Base-by-base conservation (phyloP, 1,140 invertebrate genomes). In the Chionoecetes opilio region DNA sequence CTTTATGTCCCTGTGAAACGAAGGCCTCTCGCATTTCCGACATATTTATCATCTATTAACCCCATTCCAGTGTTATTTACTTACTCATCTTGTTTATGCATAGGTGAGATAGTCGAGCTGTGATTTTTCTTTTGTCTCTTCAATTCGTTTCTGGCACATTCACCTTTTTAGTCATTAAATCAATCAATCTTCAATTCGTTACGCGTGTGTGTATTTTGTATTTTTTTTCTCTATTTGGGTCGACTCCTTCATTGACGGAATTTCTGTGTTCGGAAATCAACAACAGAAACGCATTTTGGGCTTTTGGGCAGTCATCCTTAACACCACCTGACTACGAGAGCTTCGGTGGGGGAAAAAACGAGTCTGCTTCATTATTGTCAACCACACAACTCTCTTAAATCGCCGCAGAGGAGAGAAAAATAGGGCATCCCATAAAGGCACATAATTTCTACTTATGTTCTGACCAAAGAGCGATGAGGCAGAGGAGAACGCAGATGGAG, bases 331-430 rank as follows among this genome's bases (percentile, higher is more conserved):
- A 75, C 11, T n/a, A 75, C 21, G n/a, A 75, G 63, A 26, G 63
- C 26, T 75, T 75, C 26, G 63, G 32, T 26, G 35, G n/a, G 35
- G n/a, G 31, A 84, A 34, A 91, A 34, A 75, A 75, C 5, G 38
- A 88, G 35, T 75, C 29, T 75, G 31, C 35, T 75, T 75, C 53
- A 75, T 86, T 34, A 91, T 91, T 91, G 89, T 91, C 89, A 91
- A 14, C 31, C 46, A 3, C 89, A 35, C 53, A 53, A 53, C 14
- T 17, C 8, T 75, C 41, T 9, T 91, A 91, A 75, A 91, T 35
- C 89, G 38, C 46, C 9, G 0, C 46, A 53, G 31, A 3, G n/a
- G 26, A 53, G 53, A 90, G 53, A 90, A 53, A 90, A 31, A 46
- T 29, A 53, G 26, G 41, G 53, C 29, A 90, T 53, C 38, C 26